Base-by-base conservation (phyloP, 2,797 vertebrate genomes). In the Scolopax bukidnonensis region DNA sequence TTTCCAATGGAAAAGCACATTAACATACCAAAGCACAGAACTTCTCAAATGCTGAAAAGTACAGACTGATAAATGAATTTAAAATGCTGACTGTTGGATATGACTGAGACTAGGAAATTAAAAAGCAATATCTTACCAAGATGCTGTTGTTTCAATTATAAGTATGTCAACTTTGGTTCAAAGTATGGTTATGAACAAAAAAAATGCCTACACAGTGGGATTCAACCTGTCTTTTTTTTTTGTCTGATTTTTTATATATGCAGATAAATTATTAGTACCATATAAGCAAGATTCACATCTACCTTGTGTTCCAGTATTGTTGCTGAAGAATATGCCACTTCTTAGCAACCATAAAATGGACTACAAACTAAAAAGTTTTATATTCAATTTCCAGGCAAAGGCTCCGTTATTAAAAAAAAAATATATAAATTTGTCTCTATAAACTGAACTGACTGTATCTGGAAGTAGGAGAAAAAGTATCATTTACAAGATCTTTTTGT, bases 31-130 rank as follows among this genome's bases (percentile, higher is more conserved):
- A 75, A 69, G 9, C 8, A 57, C 45, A 80, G 43, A 90, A 47
- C 41, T 88, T 80, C 57, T 87, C 51, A 95, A 56, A 77, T 6
- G 16, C 41, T 70, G 56, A 57, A 80, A 70, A 83, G 16, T 68
- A 32, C 53, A 92, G 76, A 83, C 53, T 89, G 75, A 89, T 92
- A 85, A 91, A 93, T 85, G 20, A 60, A 74, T 87, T 92, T 75
- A 57, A 95, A 91, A 89, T 78, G 0, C 23, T 70, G 56, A 53
- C 43, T 47, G 10, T 12, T 82, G 65, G 24, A 53, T 77, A 27
- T 77, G 48, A 51, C 43, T 33, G 23, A 83, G 75, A 89, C 28
- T 15, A 94, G 45, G 78, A 94, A 91, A 84, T 89, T 54, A 82
- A 77, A 75, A 87, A 40, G 65, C 16, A 67, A 9, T 80, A 70